Conservation (phyloP, 2,797 vertebrate genomes). For the Acanthurus tractus region DNA sequence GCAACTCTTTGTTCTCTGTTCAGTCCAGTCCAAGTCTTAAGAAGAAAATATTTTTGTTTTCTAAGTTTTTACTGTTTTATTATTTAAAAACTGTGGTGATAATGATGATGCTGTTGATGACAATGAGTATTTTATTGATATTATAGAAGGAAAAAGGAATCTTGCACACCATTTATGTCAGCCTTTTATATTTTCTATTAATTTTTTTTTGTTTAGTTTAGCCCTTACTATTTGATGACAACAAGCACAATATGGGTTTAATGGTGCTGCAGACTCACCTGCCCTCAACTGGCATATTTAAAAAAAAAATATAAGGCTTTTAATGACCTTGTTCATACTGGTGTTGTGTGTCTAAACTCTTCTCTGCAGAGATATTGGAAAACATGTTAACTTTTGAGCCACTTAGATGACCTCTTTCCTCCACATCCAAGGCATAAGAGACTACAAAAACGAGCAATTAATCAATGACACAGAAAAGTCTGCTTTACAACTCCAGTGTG, state of each 20-base stretch:
- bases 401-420: conserved; percentile 47
- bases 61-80: conserved; percentile 92
- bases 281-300: conserved; percentile 81
- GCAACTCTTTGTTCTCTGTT: conserved; percentile 92
- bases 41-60: conserved; percentile 88
- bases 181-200: conserved; percentile 93
- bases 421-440: conserved; percentile 24
- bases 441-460: neutral
- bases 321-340: conserved; percentile 66
- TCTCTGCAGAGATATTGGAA: conserved; percentile 44
- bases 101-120: conserved; percentile 78
- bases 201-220: conserved; percentile 81
- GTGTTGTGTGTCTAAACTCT: conserved; percentile 63
- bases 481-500: conserved; percentile 64
- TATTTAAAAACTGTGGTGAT: conserved; percentile 84
- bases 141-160: conserved; percentile 86
- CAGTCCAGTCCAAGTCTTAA: conserved; percentile 85
- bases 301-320: conserved; percentile 36
- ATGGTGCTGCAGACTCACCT: conserved; percentile 84
- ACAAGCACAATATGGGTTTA: conserved; percentile 82
- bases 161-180: conserved; percentile 91
- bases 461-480: conserved; percentile 20
- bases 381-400: conserved; percentile 45
- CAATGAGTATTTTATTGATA: conserved; percentile 88
- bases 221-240: conserved; percentile 86